phyloP scores from a whole-genome alignment of 2,888 invertebrate genomes.

The Dolichopus griseipennis region DNA sequence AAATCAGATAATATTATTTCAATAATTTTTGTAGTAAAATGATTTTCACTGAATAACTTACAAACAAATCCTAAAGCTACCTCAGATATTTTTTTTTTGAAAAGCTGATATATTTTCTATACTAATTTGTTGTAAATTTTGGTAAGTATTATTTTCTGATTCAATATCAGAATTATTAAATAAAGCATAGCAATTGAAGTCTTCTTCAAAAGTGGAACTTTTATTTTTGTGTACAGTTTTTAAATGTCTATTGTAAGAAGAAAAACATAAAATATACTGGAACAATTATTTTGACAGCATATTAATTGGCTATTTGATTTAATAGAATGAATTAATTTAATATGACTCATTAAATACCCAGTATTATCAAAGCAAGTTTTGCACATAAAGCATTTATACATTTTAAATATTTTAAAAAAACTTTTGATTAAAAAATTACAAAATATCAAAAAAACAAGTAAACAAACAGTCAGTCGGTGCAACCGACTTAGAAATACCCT shows the following conservation, averaged over 20 bases:
- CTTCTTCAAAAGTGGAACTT: not conserved
- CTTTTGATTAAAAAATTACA: too few relatives aligned
- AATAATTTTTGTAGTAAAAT: conserved; percentile 1
- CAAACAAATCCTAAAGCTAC: not conserved
- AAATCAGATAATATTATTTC: not conserved
- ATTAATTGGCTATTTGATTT: not conserved
- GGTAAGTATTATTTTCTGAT: not conserved
- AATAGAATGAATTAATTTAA: not conserved
- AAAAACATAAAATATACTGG: not conserved
- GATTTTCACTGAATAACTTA: conserved; percentile 7
- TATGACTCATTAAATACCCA: not conserved
- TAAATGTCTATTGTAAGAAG: not conserved
- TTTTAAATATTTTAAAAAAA: too few relatives aligned
- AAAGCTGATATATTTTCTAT: not conserved
- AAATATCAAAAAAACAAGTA: too few relatives aligned
- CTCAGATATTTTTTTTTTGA: not conserved
- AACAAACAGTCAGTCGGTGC: too few relatives aligned
- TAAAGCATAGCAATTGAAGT: too few relatives aligned
- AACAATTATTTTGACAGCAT: conserved; percentile 8
- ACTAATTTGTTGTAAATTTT: not conserved
- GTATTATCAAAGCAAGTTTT: too few relatives aligned
- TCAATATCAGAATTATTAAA: not conserved
- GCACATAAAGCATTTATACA: too few relatives aligned
- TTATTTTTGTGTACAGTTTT: not conserved
- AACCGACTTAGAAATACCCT: too few relatives aligned